Evolutionary conservation across 2,113 vertebrate genomes (phyloP).

Genomic region (Aptenodytes forsteri): DNA sequence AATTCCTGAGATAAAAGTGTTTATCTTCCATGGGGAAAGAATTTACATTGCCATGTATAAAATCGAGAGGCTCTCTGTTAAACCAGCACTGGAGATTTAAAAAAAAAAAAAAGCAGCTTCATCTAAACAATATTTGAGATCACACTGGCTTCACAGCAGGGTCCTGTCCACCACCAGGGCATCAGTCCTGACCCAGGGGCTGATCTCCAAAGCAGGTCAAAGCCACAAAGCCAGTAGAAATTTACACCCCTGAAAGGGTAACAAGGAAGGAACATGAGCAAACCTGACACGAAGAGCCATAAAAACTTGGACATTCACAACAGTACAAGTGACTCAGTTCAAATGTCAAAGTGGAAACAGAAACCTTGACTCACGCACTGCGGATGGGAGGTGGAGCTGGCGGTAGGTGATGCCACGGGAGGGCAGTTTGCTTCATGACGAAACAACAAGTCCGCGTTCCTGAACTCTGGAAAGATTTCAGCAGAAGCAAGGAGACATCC

Average conservation of each 20-base stretch:
- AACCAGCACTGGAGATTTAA: not conserved
- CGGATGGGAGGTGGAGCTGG: not conserved
- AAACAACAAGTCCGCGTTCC: not conserved
- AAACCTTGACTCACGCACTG: not conserved
- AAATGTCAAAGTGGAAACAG: not conserved
- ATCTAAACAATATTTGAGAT: not conserved
- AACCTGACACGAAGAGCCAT: not conserved
- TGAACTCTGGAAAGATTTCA: not conserved
- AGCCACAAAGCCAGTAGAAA: not conserved
- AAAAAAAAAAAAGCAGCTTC: not conserved
- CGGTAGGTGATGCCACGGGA: not conserved
- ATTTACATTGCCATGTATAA: not conserved
- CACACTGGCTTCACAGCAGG: not conserved
- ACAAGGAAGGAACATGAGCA: not conserved
- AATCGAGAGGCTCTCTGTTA: not conserved
- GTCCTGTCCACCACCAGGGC: not conserved
- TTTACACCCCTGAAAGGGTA: not conserved
- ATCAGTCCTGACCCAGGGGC: not conserved
- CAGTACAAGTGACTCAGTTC: conserved; percentile 15
- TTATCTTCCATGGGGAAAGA: not conserved
- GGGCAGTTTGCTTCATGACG: not conserved
- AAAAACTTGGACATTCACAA: not conserved
- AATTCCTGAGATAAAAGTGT: conserved; percentile 6
- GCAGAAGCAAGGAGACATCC: not conserved
- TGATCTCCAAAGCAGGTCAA: not conserved